Base-by-base conservation (phyloP, 2,113 vertebrate species). In the Silurus meridionalis region DNA sequence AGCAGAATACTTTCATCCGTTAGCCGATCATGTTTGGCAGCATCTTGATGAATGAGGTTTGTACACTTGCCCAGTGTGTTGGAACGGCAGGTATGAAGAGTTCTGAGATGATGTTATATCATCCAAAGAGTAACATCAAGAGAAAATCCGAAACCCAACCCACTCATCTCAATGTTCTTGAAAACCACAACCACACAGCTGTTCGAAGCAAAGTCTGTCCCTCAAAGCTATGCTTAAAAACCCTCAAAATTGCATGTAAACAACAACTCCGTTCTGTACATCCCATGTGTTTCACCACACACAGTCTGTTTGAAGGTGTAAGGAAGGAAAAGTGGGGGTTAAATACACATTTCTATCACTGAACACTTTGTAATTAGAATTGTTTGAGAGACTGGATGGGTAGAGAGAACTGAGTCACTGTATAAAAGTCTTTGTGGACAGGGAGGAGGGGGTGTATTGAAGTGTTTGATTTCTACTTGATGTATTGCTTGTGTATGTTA, bases 221-320 rank as follows among this genome's bases (percentile, higher is more conserved):
- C 37, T 69, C 9, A 21, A 37, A 23, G 2, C 21, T 23, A 7
- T 58, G 3, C 14, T 80, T 21, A 28, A 55, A 19, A 50, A 80
- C 17, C 11, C 71, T 7, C 63, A 19, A 4, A 28, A 8, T 14
- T 86, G 75, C 37, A 83, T 80, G 86, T 64, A 83, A 66, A 83
- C 17, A 50, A 50, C 69, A 9, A 77, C n/a, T 78, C 28, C 81
- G 80, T 17, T 19, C 53, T 79, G 23, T 21, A 85, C 14, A 46
- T 85, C 72, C 8, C 55, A 79, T 23, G 21, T 66, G 84, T 57
- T 83, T 25, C 71, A 21, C 60, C 85, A 67, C 85, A 89, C 88
- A 86, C 82, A 19, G 64, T 84, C 67, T 86, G 84, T 84, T 75
- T 86, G 83, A 66, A 79, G 52, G 55, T 64, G 19, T 85, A 78